phyloP scores from a whole-genome alignment of 2,113 vertebrate species.

The Rhinoderma darwinii region DNA sequence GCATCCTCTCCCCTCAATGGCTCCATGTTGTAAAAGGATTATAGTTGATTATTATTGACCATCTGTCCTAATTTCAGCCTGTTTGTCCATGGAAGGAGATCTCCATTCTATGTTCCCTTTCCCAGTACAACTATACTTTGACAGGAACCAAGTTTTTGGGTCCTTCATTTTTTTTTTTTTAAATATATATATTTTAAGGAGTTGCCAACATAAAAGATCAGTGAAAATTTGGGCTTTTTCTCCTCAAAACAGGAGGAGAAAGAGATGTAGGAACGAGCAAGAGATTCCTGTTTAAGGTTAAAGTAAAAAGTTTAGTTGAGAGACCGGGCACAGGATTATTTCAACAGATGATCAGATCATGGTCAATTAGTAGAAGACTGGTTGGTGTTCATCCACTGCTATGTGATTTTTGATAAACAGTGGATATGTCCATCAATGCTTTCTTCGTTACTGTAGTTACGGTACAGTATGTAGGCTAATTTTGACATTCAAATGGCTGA shows the following conservation, averaged over 20 bases:
- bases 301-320: conserved; percentile 1
- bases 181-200: conserved; percentile 5
- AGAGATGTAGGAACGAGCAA: conserved; percentile 3
- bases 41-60: conserved; percentile 34
- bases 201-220: conserved; percentile 20
- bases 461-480: conserved; percentile 39
- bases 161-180: conserved; percentile 7
- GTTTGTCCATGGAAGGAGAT: conserved; percentile 29
- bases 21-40: conserved; percentile 50
- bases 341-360: conserved; percentile 33
- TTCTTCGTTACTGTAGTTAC: conserved; percentile 37
- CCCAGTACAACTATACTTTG: conserved; percentile 7
- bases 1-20: conserved; percentile 55
- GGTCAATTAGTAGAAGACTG: conserved; percentile 40
- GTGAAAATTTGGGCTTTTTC: conserved; percentile 23
- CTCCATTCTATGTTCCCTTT: conserved; percentile 24
- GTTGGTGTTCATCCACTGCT: conserved; percentile 42
- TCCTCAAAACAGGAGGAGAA: conserved; percentile 33
- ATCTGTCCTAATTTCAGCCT: conserved; percentile 26
- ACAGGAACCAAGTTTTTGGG: conserved; percentile 11
- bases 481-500: conserved; percentile 56
- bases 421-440: conserved; percentile 39
- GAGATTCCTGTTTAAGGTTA: conserved; percentile 25
- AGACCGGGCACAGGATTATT: conserved; percentile 9
- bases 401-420: conserved; percentile 11